Evolutionary conservation across 2,113 vertebrate genomes (phyloP).

Genomic region (Stomatorhinus ivindoensis): DNA sequence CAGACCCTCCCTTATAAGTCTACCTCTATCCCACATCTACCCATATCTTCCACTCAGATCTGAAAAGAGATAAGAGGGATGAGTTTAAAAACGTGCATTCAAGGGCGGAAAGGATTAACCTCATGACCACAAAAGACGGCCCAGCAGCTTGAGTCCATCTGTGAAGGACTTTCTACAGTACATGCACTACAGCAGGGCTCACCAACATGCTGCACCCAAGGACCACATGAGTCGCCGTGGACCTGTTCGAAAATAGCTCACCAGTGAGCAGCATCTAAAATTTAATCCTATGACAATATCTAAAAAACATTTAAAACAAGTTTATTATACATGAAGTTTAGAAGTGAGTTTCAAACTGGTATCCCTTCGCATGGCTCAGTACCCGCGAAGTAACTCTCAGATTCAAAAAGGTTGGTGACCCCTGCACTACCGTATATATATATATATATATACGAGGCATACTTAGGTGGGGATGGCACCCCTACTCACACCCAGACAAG

Average conservation of each 20-base stretch:
- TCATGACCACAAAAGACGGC: neutral
- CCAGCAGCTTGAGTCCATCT: neutral
- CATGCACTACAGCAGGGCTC: too few species aligned
- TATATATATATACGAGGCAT: neutral
- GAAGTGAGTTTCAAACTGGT: too few species aligned
- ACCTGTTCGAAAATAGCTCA: too few species aligned
- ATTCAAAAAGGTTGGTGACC: too few species aligned
- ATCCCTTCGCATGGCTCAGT: too few species aligned
- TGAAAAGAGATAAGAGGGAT: neutral
- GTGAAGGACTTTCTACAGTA: too few species aligned
- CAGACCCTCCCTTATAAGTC: neutral
- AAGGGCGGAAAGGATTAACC: neutral
- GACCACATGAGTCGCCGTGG: too few species aligned
- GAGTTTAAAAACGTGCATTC: neutral
- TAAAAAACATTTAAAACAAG: too few species aligned
- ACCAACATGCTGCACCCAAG: too few species aligned
- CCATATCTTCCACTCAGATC: neutral
- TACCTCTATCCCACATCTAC: neutral
- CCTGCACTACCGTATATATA: neutral
- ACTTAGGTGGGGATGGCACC: neutral
- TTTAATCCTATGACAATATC: too few species aligned
- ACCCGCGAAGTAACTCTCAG: neutral
- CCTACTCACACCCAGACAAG: neutral
- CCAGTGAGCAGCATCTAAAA: too few species aligned
- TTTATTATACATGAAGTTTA: too few species aligned